phyloP scores from a whole-genome alignment of 92 coral and sea anemone genomes.

The Porites divaricata region DNA sequence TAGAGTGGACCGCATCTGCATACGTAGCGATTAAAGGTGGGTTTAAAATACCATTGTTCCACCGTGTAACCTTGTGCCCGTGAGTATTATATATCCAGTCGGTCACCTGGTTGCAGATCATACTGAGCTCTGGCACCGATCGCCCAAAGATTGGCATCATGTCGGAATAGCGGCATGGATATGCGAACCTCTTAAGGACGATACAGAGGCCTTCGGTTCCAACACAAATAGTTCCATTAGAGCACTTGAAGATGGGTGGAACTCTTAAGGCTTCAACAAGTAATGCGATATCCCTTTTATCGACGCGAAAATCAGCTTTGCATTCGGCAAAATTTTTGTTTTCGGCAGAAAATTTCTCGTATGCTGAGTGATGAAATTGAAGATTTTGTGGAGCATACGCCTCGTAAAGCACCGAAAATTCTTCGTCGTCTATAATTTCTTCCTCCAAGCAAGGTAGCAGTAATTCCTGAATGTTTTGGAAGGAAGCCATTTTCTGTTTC shows the following conservation, averaged over 20 bases:
- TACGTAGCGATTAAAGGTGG: slow-evolving; percentile 11
- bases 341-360: too few relatives aligned
- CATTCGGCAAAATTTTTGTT: too few relatives aligned
- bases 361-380: too few relatives aligned
- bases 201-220: slow-evolving; percentile 22
- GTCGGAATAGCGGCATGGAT: slow-evolving; percentile 33
- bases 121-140: slow-evolving; percentile 20
- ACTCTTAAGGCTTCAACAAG: slow-evolving; percentile 6
- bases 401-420: slow-evolving; percentile 45
- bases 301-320: slow-evolving; percentile 15
- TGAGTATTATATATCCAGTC: slow-evolving; percentile 15
- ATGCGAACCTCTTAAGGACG: slow-evolving; percentile 20
- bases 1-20: slow-evolving; percentile 5
- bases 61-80: slow-evolving; percentile 11
- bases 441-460: slow-evolving; percentile 43
- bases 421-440: slow-evolving; percentile 43
- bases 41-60: slow-evolving; percentile 5
- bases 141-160: slow-evolving; percentile 27
- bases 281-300: slow-evolving; percentile 15
- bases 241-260: slow-evolving; percentile 25
- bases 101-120: slow-evolving; percentile 19
- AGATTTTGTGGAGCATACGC: slow-evolving; percentile 33
- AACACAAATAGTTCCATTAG: slow-evolving; percentile 18
- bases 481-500: slow-evolving; percentile 38
- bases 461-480: slow-evolving; percentile 24